Evolutionary conservation across 1,140 invertebrate genomes (phyloP).

Genomic region (Drosophila erecta): DNA sequence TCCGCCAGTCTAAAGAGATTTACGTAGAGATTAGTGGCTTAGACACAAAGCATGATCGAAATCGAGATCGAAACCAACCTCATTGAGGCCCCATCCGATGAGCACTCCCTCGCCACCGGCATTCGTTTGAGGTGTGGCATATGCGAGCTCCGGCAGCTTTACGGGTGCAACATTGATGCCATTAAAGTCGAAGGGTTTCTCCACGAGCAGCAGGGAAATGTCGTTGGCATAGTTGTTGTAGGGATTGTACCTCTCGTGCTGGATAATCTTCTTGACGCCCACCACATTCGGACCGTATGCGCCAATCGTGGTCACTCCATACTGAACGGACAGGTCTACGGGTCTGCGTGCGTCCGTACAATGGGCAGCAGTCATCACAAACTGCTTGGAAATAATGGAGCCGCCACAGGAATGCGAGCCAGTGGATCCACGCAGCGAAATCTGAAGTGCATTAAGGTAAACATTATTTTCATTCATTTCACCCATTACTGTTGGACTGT

Average conservation of each 20-base stretch:
- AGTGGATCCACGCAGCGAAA: slow-evolving; percentile 65
- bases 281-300: slow-evolving; percentile 65
- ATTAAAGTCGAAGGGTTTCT: slow-evolving; percentile 57
- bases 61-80: slow-evolving; percentile 35
- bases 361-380: slow-evolving; percentile 87
- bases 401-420: slow-evolving; percentile 86
- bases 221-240: slow-evolving; percentile 73
- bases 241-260: slow-evolving; percentile 73
- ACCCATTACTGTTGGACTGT: not conserved
- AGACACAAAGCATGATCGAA: not conserved
- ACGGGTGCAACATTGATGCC: slow-evolving; percentile 63
- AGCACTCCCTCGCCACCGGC: slow-evolving; percentile 60
- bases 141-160: slow-evolving; percentile 44
- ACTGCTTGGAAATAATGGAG: slow-evolving; percentile 85
- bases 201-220: slow-evolving; percentile 62
- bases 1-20: slow-evolving; percentile 75
- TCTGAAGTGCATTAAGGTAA: slow-evolving; percentile 11
- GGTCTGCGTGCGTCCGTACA: slow-evolving; percentile 84
- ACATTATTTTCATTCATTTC: not conserved
- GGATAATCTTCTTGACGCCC: slow-evolving; percentile 66
- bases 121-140: slow-evolving; percentile 55
- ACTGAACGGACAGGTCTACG: slow-evolving; percentile 57
- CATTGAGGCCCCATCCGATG: slow-evolving; percentile 80
- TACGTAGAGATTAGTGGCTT: not conserved
- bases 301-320: slow-evolving; percentile 53